Conservation (phyloP, 2,888 invertebrate genomes). For the Andrena haemorrhoa region DNA sequence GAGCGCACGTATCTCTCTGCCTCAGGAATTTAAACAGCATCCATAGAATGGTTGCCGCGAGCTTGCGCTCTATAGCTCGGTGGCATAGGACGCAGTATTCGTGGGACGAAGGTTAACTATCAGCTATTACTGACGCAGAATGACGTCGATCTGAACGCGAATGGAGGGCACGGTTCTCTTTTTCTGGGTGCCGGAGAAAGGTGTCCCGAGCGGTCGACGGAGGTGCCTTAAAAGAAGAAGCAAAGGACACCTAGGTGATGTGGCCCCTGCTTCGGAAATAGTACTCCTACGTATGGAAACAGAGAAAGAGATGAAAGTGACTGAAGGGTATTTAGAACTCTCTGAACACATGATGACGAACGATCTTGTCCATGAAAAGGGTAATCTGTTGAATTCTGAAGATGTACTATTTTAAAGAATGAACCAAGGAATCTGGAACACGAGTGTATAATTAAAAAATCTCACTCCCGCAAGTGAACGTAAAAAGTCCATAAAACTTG, state of each 20-base stretch:
- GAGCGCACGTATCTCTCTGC: not conserved
- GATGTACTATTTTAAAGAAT: not conserved
- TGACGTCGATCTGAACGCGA: not conserved
- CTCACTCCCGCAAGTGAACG: no score
- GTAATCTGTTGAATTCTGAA: not conserved
- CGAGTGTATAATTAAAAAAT: no score
- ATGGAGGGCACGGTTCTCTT: not conserved
- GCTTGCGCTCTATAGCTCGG: not conserved
- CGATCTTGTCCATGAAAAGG: not conserved
- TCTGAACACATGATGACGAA: not conserved
- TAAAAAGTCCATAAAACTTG: no score
- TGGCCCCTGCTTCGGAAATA: not conserved
- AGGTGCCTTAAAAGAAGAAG: no score
- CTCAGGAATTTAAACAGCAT: conserved; percentile 3
- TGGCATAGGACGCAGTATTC: not conserved
- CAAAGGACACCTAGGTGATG: not conserved
- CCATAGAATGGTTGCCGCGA: not conserved
- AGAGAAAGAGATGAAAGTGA: not conserved
- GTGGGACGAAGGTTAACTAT: not conserved
- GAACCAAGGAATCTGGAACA: no score
- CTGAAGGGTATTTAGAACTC: not conserved
- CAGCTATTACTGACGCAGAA: not conserved
- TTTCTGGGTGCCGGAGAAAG: not conserved
- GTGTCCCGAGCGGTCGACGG: not conserved
- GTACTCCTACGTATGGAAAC: not conserved